Evolutionary conservation across 2,888 invertebrate genomes (phyloP), one percentile per base, ranked within the genome.

Genomic region (Trisateles emortualis): DNA sequence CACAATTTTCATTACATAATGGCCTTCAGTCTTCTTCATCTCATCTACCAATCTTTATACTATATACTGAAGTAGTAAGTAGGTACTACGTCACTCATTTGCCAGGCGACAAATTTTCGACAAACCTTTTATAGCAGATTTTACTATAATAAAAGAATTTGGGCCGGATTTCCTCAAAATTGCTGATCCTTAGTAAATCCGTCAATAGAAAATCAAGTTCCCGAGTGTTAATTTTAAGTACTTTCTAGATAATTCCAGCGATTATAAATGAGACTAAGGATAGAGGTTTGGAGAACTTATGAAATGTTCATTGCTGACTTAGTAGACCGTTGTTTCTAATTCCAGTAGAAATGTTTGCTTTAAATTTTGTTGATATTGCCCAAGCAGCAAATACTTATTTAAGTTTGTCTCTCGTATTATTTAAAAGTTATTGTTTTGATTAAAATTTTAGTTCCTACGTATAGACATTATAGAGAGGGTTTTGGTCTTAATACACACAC

Each of bases 241-340:
- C 32, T 32, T 50, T 42, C 6, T 43, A 33, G 33, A 43, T 64
- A 29, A 56, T 49, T 59, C 33, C 49, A 32, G 32, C 22, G 17
- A 59, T 5, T 40, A 30, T 39, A 59, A 49, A 56, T 53, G 35
- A 51, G 32, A 49, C 50, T 45, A 14, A 40, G 2, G 3, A 19
- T 16, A 48, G 5, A 40, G 53, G 11, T 46, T 51, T 48, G 13
- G 4, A 6, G 8, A 24, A 17, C 33, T 41, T 43, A 32, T 26
- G 26, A 52, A 53, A 26, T 11, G 17, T 48, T 56, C 13, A 56
- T 35, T 46, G 17, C 43, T 33, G 30, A 32, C 32, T 43, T 43
- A 33, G 17, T 17, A 43, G 33, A 43, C 19, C 11, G 19, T 43
- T 30, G 10, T 43, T 8, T 32, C 16, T 17, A 17, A 43, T 43